Conservation (phyloP, 2,113 vertebrate genomes). For the Stercorarius parasiticus region DNA sequence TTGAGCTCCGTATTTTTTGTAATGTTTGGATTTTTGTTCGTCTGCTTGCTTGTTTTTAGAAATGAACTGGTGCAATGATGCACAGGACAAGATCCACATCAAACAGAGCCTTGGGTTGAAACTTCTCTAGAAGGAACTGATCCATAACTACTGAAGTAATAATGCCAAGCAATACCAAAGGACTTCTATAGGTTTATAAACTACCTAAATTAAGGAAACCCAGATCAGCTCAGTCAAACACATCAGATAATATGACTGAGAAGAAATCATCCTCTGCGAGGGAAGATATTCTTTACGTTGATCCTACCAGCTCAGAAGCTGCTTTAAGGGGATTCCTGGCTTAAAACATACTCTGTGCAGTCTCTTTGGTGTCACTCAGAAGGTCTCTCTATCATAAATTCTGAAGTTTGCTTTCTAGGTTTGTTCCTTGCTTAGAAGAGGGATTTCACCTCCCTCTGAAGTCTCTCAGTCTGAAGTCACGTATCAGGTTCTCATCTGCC, state of each 20-base stretch:
- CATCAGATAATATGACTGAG: background rate
- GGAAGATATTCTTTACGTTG: background rate
- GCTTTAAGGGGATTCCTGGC: rapidly evolving
- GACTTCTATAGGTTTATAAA: background rate
- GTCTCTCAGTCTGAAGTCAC: background rate
- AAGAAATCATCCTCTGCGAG: background rate
- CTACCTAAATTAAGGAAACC: background rate
- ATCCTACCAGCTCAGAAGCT: background rate
- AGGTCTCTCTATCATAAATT: background rate
- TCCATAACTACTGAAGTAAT: background rate
- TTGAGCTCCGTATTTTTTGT: background rate
- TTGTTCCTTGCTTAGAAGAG: background rate
- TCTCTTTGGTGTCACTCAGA: background rate
- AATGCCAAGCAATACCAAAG: background rate
- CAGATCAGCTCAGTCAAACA: background rate
- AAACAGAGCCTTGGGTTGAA: background rate
- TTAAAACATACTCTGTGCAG: background rate
- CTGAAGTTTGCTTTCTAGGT: background rate
- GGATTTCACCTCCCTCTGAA: background rate
- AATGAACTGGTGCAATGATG: background rate
- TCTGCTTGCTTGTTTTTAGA: background rate
- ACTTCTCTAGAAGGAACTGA: background rate
- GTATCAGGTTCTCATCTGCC: background rate
- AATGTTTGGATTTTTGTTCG: background rate
- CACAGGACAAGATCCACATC: background rate